These are phyloP conservation scores for Amblyteles armatorius DNA, from an alignment of 2,888 invertebrate species.

Conservation along the genomic window DNA sequence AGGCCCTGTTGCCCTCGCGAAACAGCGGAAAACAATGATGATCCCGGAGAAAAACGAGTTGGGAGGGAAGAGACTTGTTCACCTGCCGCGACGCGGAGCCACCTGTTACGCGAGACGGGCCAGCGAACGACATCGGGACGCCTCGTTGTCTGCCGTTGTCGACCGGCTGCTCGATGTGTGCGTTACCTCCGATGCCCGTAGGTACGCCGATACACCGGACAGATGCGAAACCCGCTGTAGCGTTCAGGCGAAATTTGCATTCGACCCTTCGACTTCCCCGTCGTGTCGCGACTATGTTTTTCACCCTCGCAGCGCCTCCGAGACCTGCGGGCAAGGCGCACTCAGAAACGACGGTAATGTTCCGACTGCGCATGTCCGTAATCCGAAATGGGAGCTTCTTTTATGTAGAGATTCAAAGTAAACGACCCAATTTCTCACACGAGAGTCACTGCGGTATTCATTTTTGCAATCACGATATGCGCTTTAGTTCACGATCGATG, in stretches of 20 bases:
- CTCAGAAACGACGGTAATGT: too few relatives aligned
- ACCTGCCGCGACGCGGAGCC: slow-evolving; percentile 80
- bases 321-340: background rate
- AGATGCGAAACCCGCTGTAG: slow-evolving; percentile 11
- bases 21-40: slow-evolving; percentile 62
- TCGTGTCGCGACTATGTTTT: background rate
- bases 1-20: slow-evolving; percentile 56
- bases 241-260: slow-evolving; percentile 31
- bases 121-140: slow-evolving; percentile 48
- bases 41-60: slow-evolving; percentile 48
- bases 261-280: background rate
- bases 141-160: slow-evolving; percentile 58
- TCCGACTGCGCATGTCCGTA: too few relatives aligned
- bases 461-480: background rate
- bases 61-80: slow-evolving; percentile 73
- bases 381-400: too few relatives aligned
- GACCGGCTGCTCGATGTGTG: slow-evolving; percentile 1
- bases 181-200: background rate
- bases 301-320: background rate
- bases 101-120: slow-evolving; percentile 73
- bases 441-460: background rate
- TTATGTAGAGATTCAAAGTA: background rate
- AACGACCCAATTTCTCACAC: background rate
- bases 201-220: background rate
- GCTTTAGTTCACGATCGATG: background rate